Evolutionary conservation across 2,113 vertebrate genomes (phyloP), one percentile per base, ranked within the genome.

Genomic region (Lagopus leucura): DNA sequence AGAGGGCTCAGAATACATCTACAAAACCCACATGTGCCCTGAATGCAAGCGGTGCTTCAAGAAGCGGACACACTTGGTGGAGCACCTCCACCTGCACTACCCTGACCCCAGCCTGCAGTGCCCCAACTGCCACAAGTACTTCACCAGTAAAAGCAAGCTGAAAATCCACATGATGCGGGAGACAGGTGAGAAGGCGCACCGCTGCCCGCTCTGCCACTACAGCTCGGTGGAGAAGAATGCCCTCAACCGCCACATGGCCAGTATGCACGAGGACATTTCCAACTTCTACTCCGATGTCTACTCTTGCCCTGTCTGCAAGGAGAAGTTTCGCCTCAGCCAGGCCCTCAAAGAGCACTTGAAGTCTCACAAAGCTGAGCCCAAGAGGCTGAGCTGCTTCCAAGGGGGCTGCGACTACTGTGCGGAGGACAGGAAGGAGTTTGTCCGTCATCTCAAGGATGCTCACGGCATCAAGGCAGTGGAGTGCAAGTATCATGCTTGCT

Each of bases 81-180:
- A 99, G 61, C 99, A 99, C 91, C 98, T 99, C 10, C 99, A 98
- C 50, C 89, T 99, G 21, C 99, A 99, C 87, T 99, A 99, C 78
- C 99, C 99, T 0, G 98, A 99, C 94, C 99, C 99, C 32, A 98
- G 97, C 76, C 98, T 99, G 77, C 99, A 99, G 97, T 99, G 99
- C 94, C 98, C 99, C 90, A 98, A 98, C 96, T 99, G 99, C 95
- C 97, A 98, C 94, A 99, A 98, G 73, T 98, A 98, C 98, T 99
- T 99, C 97, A 99, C 99, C 96, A 99, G 99, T 95, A 99, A 99
- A 88, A 99, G 99, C 97, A 99, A 99, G 92, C 98, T 99, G 55
- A 98, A 98, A 70, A 97, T 99, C 45, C 99, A 99, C 65, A 96
- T 98, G 94, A 98, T 99, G 82, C 97, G 99, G 4, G 99, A 99